A percentile compares a stretch with the other conserved stretches of the same genome.
Conservation (phyloP, 2,113 vertebrate species). For the Donacobius atricapilla region DNA sequence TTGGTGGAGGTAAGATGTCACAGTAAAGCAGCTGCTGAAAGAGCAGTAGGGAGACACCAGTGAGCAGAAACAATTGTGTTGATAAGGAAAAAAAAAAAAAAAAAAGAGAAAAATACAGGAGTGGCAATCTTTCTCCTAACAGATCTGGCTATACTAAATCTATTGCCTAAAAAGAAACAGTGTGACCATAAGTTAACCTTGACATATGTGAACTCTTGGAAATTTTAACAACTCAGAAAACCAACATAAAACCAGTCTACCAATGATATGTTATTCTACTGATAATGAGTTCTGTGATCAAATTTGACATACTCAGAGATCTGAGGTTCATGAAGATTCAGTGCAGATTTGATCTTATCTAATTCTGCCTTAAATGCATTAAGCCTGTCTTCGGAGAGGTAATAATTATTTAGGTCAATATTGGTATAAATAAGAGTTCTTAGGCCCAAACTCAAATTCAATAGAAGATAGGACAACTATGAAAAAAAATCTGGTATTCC, state of each 20-base stretch:
- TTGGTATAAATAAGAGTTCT: not conserved
- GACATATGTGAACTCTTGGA: not conserved
- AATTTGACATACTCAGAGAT: slow-evolving; percentile 8
- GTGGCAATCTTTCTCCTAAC: not conserved
- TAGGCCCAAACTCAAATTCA: not conserved
- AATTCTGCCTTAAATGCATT: not conserved
- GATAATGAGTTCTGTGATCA: not conserved
- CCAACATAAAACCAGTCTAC: not conserved
- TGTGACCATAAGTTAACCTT: not conserved
- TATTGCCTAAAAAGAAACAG: slow-evolving; percentile 8
- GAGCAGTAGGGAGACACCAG: slow-evolving; percentile 27
- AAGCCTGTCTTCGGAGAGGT: not conserved
- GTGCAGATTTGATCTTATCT: slow-evolving; percentile 21
- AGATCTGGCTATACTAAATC: not conserved
- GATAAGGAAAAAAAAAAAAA: not conserved
- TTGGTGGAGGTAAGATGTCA: slow-evolving; percentile 64
- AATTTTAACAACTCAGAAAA: not conserved
- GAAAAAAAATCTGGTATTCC: not conserved
- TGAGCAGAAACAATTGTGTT: slow-evolving; percentile 33
- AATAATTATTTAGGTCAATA: not conserved
- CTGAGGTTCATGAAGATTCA: not conserved
- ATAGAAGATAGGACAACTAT: not conserved
- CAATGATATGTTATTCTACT: not conserved
- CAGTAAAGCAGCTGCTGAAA: slow-evolving; percentile 57
- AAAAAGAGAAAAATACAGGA: not conserved